Evolutionary conservation across 2,113 vertebrate species (phyloP).

Genomic region (Sinocyclocheilus anshuiensis): DNA sequence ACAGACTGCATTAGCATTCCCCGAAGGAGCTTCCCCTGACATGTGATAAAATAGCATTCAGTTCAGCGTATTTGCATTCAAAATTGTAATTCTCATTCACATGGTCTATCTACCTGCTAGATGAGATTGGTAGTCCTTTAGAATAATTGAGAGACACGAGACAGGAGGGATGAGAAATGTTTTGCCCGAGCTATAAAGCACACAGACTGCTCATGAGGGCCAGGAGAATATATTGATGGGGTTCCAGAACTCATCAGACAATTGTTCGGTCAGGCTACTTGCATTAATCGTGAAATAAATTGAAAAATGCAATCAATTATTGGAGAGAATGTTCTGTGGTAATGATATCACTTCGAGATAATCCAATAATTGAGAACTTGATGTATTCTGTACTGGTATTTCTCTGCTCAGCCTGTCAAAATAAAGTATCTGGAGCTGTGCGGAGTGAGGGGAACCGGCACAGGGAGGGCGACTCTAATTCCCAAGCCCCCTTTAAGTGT

Average conservation of each 20-base stretch:
- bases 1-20: neutral
- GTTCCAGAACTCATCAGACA: slow-evolving; percentile 80
- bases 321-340: slow-evolving; percentile 83
- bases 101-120: slow-evolving; percentile 55
- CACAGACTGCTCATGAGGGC: slow-evolving; percentile 69
- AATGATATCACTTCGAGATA: slow-evolving; percentile 88
- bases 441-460: slow-evolving; percentile 68
- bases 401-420: slow-evolving; percentile 84
- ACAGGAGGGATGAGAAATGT: slow-evolving; percentile 73
- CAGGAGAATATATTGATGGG: slow-evolving; percentile 81
- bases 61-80: slow-evolving; percentile 50
- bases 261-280: slow-evolving; percentile 88
- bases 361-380: slow-evolving; percentile 92
- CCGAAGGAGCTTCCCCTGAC: slow-evolving; percentile 6
- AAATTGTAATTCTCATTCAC: slow-evolving; percentile 65
- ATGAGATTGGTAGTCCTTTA: slow-evolving; percentile 60
- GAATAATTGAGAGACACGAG: slow-evolving; percentile 71
- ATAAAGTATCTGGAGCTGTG: slow-evolving; percentile 87
- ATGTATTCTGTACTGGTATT: slow-evolving; percentile 94
- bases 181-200: slow-evolving; percentile 73
- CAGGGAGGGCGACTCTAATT: slow-evolving; percentile 54
- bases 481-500: slow-evolving; percentile 63
- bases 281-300: slow-evolving; percentile 94
- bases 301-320: slow-evolving; percentile 87
- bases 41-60: slow-evolving; percentile 49